Percentiles rank a stretch among this genome's conserved stretches.
phyloP scores from a whole-genome alignment of 2,113 vertebrate species.

The Laterallus jamaicensis region DNA sequence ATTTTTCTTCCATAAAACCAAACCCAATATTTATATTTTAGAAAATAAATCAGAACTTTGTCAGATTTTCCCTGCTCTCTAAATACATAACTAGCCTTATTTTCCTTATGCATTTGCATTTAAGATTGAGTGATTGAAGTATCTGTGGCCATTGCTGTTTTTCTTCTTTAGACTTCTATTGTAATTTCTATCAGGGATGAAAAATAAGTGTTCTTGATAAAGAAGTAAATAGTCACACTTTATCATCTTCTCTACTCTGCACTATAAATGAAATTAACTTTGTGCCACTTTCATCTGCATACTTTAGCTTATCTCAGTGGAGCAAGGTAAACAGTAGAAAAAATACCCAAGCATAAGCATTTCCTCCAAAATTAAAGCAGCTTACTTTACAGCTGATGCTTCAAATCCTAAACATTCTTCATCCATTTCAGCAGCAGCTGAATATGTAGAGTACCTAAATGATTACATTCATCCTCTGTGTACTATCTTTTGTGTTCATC shows the following conservation, averaged over 20 bases:
- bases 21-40: background rate
- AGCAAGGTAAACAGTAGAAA: background rate
- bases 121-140: background rate
- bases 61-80: background rate
- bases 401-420: background rate
- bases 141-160: background rate
- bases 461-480: background rate
- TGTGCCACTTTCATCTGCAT: background rate
- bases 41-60: background rate
- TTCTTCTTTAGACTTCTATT: background rate
- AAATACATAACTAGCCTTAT: background rate
- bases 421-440: background rate
- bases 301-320: background rate
- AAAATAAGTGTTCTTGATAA: background rate
- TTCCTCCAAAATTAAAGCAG: background rate
- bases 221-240: background rate
- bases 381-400: background rate
- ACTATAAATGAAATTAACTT: background rate
- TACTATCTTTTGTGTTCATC: background rate
- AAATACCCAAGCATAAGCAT: background rate
- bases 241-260: background rate
- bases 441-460: background rate
- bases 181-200: background rate
- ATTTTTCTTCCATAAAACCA: background rate
- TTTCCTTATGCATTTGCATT: background rate